Base-by-base conservation (phyloP, 2,797 vertebrate genomes). In the Acrossocheilus wenchowensis region DNA sequence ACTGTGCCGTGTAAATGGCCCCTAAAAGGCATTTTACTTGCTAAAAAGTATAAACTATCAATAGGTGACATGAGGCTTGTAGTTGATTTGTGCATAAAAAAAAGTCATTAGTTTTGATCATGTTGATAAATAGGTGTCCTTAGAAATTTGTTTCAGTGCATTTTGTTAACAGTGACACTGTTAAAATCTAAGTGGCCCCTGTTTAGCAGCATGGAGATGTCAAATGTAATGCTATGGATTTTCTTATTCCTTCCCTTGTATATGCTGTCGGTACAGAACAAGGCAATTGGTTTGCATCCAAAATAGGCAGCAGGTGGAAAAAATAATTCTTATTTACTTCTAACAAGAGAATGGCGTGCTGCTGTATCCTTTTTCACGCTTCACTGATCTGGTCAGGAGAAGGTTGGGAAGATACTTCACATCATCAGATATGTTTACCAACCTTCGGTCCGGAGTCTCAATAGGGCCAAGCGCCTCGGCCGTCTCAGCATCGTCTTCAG, bases 321-420 rank as follows among this genome's bases (percentile, higher is more conserved):
- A 64, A 90, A 14, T 34, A 91, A 87, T 88, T 69, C 78, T 57
- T 86, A 43, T 88, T 90, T 87, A 68, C 19, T 82, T 41, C 15
- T 66, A 91, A 89, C 87, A 71, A 88, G 50, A 5, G n/a, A 87
- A 64, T 71, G 5, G n/a, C 23, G 54, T 64, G 39, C 71, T 41
- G 86, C 21, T 39, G 19, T 57, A 39, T 54, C 78, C 89, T 75
- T 69, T 81, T 85, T 83, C 86, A 84, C 66, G 84, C 64, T 17
- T 74, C 83, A 88, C 73, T 90, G 84, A 90, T 91, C 90, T 85
- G 86, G 34, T 85, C 68, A 66, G 15, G 64, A 66, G 15, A 66
- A 19, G 30, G 30, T 19, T 52, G 45, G n/a, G 52, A 17, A 62
- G 64, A 71, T 78, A 30, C 17, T 60, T 72, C 54, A 8, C 69